A percentile compares a stretch with the other conserved stretches of the same genome.
Evolutionary conservation across 2,888 invertebrate genomes (phyloP).

Genomic region (Celastrina argiolus): DNA sequence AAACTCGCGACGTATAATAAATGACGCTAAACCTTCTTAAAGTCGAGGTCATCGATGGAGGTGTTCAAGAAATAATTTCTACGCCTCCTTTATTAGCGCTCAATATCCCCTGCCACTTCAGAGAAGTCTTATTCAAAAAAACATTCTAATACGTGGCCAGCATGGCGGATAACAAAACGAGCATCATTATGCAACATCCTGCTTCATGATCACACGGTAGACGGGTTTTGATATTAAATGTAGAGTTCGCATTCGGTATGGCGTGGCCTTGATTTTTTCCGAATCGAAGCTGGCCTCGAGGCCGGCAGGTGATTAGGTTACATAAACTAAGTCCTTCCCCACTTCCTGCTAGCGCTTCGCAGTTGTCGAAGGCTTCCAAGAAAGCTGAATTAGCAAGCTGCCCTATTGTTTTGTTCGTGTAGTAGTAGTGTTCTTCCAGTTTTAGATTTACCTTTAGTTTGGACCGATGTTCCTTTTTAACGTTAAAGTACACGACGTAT

Average conservation of each 20-base stretch:
- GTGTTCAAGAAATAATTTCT: slow-evolving; percentile 34
- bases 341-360: slow-evolving; percentile 74
- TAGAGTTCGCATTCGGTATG: slow-evolving; percentile 59
- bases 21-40: slow-evolving; percentile 29
- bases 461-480: slow-evolving; percentile 32
- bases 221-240: slow-evolving; percentile 59
- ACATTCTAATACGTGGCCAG: slow-evolving; percentile 66
- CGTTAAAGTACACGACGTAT: slow-evolving; percentile 41
- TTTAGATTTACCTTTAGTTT: slow-evolving; percentile 43
- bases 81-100: slow-evolving; percentile 45
- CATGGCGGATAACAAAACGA: slow-evolving; percentile 69
- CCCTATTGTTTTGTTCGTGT: slow-evolving; percentile 61
- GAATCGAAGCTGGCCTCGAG: slow-evolving; percentile 60
- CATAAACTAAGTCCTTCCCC: slow-evolving; percentile 74
- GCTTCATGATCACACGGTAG: slow-evolving; percentile 52
- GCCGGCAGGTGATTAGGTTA: slow-evolving; percentile 76
- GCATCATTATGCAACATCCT: slow-evolving; percentile 77
- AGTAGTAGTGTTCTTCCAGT: slow-evolving; percentile 58
- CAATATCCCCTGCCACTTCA: slow-evolving; percentile 47
- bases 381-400: slow-evolving; percentile 64
- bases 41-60: slow-evolving; percentile 25
- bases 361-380: slow-evolving; percentile 71
- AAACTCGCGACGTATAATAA: slow-evolving; percentile 26
- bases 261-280: slow-evolving; percentile 72
- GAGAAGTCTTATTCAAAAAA: slow-evolving; percentile 59